Evolutionary conservation across 2,888 invertebrate genomes (phyloP), one percentile per base, ranked within the genome.

Genomic region (Campopleginae sp.): DNA sequence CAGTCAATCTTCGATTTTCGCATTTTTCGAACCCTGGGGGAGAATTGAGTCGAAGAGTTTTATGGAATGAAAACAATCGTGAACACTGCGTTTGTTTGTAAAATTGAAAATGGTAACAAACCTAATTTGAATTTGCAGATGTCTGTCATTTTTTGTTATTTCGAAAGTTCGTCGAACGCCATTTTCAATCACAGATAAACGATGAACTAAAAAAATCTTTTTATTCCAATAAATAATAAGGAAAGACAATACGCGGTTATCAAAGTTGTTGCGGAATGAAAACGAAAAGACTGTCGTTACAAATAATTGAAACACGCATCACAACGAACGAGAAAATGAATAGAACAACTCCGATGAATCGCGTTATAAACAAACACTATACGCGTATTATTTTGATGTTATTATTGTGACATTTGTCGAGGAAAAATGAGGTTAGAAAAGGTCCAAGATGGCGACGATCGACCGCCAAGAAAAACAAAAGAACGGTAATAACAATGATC

Each of bases 341-440:
- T 14, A 58, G 5, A 58, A 58, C 23, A 27, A 14, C 27, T 58
- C 27, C 5, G 58, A 58, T 27, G 12, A 14, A 27, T 27, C 12
- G 58, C 14, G 27, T 14, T 27, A 8, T 27, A 58, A 58, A 27
- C 58, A 58, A 58, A 58, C 58, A 58, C 27, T 58, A 58, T 7
- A 14, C 58, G 27, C 27, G 14, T 27, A 58, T 58, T 27, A 58
- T 58, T 27, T 58, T 23, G 10, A 27, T 58, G 58, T 58, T 58
- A 58, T 58, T 58, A 58, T 58, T 58, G 27, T 58, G 63, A 65
- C 38, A 38, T 65, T 63, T n/a, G 38, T 65, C n/a, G 48, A 66
- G 4, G 19, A 23, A 68, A 68, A 58, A 38, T 38, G 58, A 72
- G 72, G 72, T 72, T 72, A 72, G 48, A n/a, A 46, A 27, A 42